Base-by-base conservation (phyloP, 2,888 invertebrate genomes). In the Apantesis nais region DNA sequence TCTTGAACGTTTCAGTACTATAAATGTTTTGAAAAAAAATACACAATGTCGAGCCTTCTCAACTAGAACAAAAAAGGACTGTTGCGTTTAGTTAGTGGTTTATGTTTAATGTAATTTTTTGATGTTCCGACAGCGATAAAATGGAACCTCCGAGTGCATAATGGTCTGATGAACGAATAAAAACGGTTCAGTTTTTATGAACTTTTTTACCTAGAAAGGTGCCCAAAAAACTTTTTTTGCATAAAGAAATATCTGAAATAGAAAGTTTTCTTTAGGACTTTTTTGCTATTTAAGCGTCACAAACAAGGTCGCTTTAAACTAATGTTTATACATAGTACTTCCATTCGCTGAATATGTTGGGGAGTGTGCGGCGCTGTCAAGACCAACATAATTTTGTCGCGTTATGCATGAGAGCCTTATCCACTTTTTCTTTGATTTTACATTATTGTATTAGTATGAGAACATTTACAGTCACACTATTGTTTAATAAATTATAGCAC, bases 401-500 rank as follows among this genome's bases (percentile, higher is more conserved):
- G 19, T 52, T 66, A 68, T 62, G 7, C 65, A 69, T 81, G 74
- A 62, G 79, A 79, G 71, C 41, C n/a, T 58, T 66, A 62, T 65
- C 69, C 62, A 62, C 68, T 74, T 77, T 81, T 77, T 81, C 68
- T 73, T 55, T 60, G 61, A 72, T 81, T 79, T 72, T 79, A 72
- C 72, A 69, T 73, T 73, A 75, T 77, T 73, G 65, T 74, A 63
- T 34, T 62, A 48, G 64, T 74, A 68, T 82, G 83, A 74, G 83
- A 80, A 82, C 62, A 72, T 73, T 65, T 52, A 61, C 61, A 70
- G 71, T 76, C 83, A 82, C 83, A 80, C 76, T 41, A 80, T 80
- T 80, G 83, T 80, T 78, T 41, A 74, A 68, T 74, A 74, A 76
- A 73, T 74, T 77, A 75, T 72, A 65, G 62, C 37, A 72, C 75